Conservation (phyloP, 2,888 invertebrate species). For the Drosophila phalerata region DNA sequence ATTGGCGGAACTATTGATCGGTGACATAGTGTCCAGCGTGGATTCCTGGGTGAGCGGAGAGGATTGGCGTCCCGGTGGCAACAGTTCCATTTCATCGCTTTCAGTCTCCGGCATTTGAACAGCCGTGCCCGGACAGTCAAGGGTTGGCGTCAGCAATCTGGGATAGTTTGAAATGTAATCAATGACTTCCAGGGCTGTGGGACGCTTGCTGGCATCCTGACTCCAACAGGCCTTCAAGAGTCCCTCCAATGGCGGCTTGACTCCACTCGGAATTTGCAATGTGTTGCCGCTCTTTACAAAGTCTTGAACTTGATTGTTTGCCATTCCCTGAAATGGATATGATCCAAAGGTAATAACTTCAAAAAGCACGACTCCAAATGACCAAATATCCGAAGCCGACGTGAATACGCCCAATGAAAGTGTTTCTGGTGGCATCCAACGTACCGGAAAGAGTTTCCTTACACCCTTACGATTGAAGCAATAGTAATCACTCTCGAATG, state of each 20-base stretch:
- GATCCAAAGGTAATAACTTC: slow-evolving; percentile 96
- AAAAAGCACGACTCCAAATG: slow-evolving; percentile 94
- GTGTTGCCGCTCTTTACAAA: slow-evolving; percentile 92
- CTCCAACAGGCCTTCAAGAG: slow-evolving; percentile 94
- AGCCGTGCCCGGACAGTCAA: slow-evolving; percentile 91
- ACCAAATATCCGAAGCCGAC: slow-evolving; percentile 95
- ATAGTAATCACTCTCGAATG: slow-evolving; percentile 95
- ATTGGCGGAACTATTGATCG: slow-evolving; percentile 28
- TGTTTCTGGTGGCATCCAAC: slow-evolving; percentile 98
- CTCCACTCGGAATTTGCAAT: slow-evolving; percentile 90
- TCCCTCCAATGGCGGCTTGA: slow-evolving; percentile 93
- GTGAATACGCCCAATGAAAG: slow-evolving; percentile 93
- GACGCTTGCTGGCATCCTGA: slow-evolving; percentile 89
- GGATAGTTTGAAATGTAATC: slow-evolving; percentile 92
- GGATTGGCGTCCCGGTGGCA: slow-evolving; percentile 70
- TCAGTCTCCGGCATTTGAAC: slow-evolving; percentile 90
- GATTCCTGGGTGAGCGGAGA: slow-evolving; percentile 50
- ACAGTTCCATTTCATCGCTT: slow-evolving; percentile 77
- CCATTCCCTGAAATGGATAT: slow-evolving; percentile 95
- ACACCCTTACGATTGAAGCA: slow-evolving; percentile 94
- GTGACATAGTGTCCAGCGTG: slow-evolving; percentile 50
- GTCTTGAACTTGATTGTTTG: slow-evolving; percentile 93
- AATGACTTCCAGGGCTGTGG: slow-evolving; percentile 92
- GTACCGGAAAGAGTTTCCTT: slow-evolving; percentile 89
- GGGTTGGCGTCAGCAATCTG: slow-evolving; percentile 91